A percentile compares a stretch with the other conserved stretches of the same genome.
Conservation (phyloP, 1,140 invertebrate species). For the Macrostomum lignano region DNA sequence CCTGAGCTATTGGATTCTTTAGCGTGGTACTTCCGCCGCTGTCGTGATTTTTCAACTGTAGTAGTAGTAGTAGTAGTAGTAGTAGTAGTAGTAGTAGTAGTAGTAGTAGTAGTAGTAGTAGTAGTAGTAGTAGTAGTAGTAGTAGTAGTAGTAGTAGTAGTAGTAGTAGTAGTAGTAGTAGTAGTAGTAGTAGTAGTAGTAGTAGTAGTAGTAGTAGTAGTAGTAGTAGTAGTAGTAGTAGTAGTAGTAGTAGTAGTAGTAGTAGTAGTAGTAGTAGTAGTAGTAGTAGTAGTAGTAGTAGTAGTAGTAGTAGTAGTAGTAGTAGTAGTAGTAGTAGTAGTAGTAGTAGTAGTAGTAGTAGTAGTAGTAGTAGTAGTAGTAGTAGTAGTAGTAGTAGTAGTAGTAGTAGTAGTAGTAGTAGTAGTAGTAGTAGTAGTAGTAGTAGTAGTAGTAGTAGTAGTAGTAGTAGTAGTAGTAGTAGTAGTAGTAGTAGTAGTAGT, state of each 20-base stretch:
- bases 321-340: conserved; percentile 5
- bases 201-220: conserved; percentile 6
- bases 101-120: neutral
- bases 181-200: conserved; percentile 6
- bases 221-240: conserved; percentile 3
- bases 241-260: conserved; percentile 1
- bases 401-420: conserved; percentile 3
- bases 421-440: conserved; percentile 3
- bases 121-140: conserved; percentile 3
- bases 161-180: conserved; percentile 5
- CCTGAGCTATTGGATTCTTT: no score
- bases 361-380: conserved; percentile 6
- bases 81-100: conserved; percentile 6
- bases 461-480: conserved; percentile 4
- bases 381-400: conserved; percentile 2
- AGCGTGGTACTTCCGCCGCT: neutral
- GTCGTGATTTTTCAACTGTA: neutral
- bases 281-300: conserved; percentile 4
- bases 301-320: conserved; percentile 5
- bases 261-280: neutral
- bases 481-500: no score
- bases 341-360: conserved; percentile 6
- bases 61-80: neutral
- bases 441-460: conserved; percentile 4
- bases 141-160: conserved; percentile 5